Percentiles rank a stretch among this genome's conserved stretches.
Conservation (phyloP, 2,113 vertebrate genomes). For the Herpetotheres cachinnans region DNA sequence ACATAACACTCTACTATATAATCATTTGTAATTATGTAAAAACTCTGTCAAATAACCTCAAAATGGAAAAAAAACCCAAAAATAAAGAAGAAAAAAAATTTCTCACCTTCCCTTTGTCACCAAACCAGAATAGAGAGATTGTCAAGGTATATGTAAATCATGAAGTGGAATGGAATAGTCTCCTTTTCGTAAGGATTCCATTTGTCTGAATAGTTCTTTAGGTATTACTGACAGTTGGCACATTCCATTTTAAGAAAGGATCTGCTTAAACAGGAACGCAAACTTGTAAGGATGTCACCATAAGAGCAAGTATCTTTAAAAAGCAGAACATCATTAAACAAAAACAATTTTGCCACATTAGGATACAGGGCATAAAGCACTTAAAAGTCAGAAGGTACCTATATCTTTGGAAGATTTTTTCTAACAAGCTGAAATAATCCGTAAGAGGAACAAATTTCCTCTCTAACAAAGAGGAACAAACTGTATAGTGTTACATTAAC, state of each 20-base stretch:
- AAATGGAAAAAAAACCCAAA: background rate
- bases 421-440: background rate
- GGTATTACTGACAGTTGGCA: background rate
- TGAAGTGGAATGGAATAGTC: background rate
- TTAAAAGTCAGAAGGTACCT: background rate
- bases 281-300: background rate
- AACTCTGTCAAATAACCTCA: background rate
- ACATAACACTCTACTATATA: background rate
- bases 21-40: background rate
- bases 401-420: background rate
- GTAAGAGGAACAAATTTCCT: background rate
- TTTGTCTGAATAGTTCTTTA: background rate
- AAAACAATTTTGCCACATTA: background rate
- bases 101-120: background rate
- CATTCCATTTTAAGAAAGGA: background rate
- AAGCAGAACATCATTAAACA: background rate
- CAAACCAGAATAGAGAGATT: background rate
- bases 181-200: background rate
- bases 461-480: background rate
- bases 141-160: background rate
- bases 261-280: background rate
- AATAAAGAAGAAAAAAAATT: background rate
- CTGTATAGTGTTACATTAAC: background rate
- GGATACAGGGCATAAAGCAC: background rate
- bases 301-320: background rate